A percentile compares a stretch with the other conserved stretches of the same genome.
Conservation (phyloP, 2,888 invertebrate species). For the Watsonalla binaria region DNA sequence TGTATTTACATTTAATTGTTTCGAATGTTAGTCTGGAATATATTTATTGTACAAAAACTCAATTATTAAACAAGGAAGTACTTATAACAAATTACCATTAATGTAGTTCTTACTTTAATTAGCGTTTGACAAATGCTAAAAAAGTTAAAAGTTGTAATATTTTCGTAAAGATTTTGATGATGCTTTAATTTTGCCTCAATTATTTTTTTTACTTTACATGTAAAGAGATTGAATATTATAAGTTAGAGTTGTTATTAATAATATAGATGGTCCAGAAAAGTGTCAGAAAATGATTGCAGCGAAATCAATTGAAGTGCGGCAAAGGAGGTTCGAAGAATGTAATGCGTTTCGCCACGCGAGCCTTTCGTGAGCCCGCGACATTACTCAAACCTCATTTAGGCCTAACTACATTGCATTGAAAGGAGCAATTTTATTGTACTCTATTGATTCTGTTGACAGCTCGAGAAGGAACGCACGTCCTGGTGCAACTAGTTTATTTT, state of each 20-base stretch:
- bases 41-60: neutral
- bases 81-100: no score
- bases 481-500: constrained; percentile 52
- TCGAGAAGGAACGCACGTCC: constrained; percentile 48
- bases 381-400: constrained; percentile 77
- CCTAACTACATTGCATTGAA: constrained; percentile 70
- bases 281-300: constrained; percentile 23
- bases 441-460: constrained; percentile 73
- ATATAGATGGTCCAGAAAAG: neutral
- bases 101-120: no score
- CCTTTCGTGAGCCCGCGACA: constrained; percentile 63
- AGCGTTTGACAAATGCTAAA: no score
- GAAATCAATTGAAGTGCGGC: constrained; percentile 37
- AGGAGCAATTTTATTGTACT: constrained; percentile 72
- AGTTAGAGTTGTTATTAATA: no score
- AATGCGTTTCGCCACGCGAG: constrained; percentile 61
- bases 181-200: no score
- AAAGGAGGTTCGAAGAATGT: constrained; percentile 29
- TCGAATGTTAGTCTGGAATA: neutral
- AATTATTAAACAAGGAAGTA: no score
- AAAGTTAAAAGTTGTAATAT: no score
- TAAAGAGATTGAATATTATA: no score
- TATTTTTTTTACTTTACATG: no score
- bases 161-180: no score
- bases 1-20: neutral